Conservation (phyloP, 1,140 invertebrate species). For the Caenorhabditis briggsae region DNA sequence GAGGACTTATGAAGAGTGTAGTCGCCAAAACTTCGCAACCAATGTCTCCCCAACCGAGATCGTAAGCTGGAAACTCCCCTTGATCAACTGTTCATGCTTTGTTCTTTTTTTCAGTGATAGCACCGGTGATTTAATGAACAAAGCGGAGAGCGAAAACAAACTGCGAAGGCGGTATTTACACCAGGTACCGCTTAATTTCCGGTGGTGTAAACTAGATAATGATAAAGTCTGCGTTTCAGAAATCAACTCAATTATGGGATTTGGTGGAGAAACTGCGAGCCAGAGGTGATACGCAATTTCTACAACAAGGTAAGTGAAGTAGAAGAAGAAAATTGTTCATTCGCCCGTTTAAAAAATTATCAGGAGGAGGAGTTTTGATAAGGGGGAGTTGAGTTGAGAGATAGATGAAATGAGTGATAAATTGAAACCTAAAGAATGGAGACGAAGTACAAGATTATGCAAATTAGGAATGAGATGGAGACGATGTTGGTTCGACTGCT, state of each 20-base stretch:
- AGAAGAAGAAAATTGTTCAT: neutral
- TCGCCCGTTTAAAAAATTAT: constrained; percentile 55
- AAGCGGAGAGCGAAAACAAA: constrained; percentile 56
- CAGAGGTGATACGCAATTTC: constrained; percentile 56
- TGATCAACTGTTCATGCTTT: neutral
- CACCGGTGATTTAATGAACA: constrained; percentile 54
- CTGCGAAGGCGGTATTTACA: constrained; percentile 54
- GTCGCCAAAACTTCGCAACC: constrained; percentile 70
- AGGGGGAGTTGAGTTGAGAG: neutral
- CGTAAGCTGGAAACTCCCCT: constrained; percentile 3
- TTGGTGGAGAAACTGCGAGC: constrained; percentile 70
- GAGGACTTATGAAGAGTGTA: constrained; percentile 76
- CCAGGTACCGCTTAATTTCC: constrained; percentile 46
- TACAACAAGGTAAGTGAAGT: constrained; percentile 60
- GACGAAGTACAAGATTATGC: constrained; percentile 23
- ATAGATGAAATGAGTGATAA: neutral
- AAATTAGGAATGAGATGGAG: neutral
- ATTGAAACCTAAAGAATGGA: neutral
- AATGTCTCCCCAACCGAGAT: constrained; percentile 47
- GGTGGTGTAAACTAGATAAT: neutral
- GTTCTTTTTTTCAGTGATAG: constrained; percentile 50
- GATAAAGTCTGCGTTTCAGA: constrained; percentile 64
- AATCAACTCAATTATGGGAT: constrained; percentile 74
- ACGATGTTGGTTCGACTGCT: neutral
- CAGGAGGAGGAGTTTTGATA: constrained; percentile 16